phyloP scores from a whole-genome alignment of 2,113 vertebrate genomes.

The Malurus elegans region DNA sequence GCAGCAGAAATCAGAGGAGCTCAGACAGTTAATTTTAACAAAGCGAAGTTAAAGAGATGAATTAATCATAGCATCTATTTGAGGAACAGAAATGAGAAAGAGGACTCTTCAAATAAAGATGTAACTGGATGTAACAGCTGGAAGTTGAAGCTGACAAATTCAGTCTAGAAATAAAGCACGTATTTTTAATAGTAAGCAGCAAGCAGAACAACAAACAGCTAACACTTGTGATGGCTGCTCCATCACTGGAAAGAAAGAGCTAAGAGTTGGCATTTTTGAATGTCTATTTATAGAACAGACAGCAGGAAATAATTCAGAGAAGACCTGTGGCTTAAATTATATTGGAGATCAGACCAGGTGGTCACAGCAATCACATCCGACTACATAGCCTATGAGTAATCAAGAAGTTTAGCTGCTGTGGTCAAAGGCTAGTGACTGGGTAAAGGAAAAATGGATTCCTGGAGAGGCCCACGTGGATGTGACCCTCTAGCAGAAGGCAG shows the following conservation, averaged over 20 bases:
- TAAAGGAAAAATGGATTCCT: background rate
- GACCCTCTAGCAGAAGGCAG: background rate
- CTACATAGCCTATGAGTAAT: conserved; percentile 10
- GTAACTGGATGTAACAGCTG: conserved; percentile 51
- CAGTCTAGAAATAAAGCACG: conserved; percentile 39
- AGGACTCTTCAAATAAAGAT: conserved; percentile 38
- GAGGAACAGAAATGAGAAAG: conserved; percentile 36
- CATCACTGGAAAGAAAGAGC: background rate
- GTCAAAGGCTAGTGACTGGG: background rate
- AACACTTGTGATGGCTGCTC: conserved; percentile 11
- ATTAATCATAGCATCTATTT: conserved; percentile 45
- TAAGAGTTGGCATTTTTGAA: conserved; percentile 35
- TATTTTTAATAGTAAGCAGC: conserved; percentile 52
- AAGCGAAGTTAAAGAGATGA: background rate
- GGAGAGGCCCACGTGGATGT: rapidly evolving
- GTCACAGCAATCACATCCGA: conserved; percentile 14
- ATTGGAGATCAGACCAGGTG: conserved; percentile 29
- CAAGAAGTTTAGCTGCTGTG: background rate
- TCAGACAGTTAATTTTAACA: background rate
- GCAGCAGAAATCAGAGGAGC: background rate
- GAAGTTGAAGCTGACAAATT: conserved; percentile 41
- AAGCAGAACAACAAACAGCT: conserved; percentile 9
- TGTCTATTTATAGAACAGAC: conserved; percentile 34
- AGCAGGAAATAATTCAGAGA: conserved; percentile 47
- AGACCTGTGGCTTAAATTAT: conserved; percentile 24